These are phyloP conservation scores for Phymorhynchus buccinoides DNA, from an alignment of 1,140 invertebrate genomes.

Conservation along the genomic window DNA sequence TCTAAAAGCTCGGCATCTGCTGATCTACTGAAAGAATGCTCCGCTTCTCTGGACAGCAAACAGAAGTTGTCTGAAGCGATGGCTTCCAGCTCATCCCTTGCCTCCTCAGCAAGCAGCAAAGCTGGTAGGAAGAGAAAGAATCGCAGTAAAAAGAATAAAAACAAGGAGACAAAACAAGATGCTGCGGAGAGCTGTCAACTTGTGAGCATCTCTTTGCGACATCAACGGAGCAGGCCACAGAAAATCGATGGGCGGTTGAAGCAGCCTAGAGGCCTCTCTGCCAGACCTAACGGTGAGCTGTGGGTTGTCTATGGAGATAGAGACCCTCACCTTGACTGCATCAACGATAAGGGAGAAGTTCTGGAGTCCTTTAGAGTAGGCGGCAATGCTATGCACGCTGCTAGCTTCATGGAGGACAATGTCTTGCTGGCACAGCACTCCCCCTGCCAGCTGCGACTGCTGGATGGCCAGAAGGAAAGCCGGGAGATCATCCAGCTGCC, in stretches of 20 bases:
- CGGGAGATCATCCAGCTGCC: neutral
- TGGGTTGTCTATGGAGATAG: constrained; percentile 27
- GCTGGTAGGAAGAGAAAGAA: too few species aligned
- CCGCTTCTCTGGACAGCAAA: neutral
- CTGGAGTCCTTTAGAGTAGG: neutral
- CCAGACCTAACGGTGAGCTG: neutral
- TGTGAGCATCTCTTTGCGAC: neutral
- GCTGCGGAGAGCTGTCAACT: neutral
- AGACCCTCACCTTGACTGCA: constrained; percentile 23
- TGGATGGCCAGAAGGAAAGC: neutral
- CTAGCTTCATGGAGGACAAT: neutral
- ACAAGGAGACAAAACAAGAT: neutral
- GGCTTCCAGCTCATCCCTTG: constrained; percentile 4
- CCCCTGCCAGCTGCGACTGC: neutral
- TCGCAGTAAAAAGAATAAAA: neutral
- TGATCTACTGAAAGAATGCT: neutral
- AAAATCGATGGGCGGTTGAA: neutral
- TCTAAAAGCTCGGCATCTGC: neutral
- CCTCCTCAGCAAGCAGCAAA: neutral
- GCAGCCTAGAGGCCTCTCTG: neutral
- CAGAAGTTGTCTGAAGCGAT: constrained; percentile 5
- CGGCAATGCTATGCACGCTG: constrained; percentile 18
- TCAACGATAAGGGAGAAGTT: neutral
- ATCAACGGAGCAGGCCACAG: neutral
- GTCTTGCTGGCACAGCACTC: neutral